Conservation (phyloP, 2,797 vertebrate species). For the Hippopotamyrus pictus region DNA sequence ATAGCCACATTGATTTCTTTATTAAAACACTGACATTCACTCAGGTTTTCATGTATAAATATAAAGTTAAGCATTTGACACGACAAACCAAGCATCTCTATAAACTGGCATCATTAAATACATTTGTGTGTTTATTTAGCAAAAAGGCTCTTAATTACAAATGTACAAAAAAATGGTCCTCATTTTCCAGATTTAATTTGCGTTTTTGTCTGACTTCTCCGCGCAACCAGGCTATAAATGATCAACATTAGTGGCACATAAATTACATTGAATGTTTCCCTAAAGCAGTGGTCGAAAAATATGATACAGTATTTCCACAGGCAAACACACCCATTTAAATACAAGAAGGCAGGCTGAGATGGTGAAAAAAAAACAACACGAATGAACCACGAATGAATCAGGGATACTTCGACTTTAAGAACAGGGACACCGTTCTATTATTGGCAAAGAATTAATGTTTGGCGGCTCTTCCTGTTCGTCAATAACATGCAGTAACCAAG, state of each 20-base stretch:
- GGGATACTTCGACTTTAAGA: conserved; percentile 36
- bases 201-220: conserved; percentile 4
- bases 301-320: not conserved
- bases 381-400: not conserved
- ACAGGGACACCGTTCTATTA: conserved; percentile 44
- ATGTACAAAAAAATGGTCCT: conserved; percentile 82
- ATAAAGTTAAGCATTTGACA: conserved; percentile 42
- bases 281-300: not conserved
- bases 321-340: not conserved
- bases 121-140: conserved; percentile 43
- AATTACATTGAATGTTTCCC: not conserved
- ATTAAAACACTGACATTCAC: conserved; percentile 46
- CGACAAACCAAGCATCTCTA: conserved; percentile 53
- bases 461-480: conserved; percentile 3
- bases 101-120: conserved; percentile 67
- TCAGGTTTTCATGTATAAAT: conserved; percentile 45
- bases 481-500: conserved; percentile 14
- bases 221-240: not conserved
- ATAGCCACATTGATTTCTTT: conserved; percentile 43
- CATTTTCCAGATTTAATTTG: conserved; percentile 45
- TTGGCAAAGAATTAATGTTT: conserved; percentile 40
- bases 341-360: not conserved
- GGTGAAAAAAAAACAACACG: not conserved
- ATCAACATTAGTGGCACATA: not conserved
- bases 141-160: conserved; percentile 72